phyloP scores from a whole-genome alignment of 37 sponge, comb jelly and placozoan genomes.

The Aphrocallistes beatrix region DNA sequence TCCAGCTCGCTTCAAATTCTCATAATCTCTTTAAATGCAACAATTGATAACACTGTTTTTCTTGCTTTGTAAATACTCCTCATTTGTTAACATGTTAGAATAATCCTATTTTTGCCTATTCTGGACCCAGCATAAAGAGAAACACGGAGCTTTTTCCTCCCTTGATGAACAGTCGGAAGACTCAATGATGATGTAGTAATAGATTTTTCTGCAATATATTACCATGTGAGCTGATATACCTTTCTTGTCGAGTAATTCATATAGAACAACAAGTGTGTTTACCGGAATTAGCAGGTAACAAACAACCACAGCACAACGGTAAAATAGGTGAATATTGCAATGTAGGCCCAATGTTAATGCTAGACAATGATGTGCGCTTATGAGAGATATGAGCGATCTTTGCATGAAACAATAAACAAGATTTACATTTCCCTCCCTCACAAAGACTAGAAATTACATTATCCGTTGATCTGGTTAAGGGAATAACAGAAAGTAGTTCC shows the following conservation, averaged over 20 bases:
- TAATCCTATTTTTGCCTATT: too few species aligned
- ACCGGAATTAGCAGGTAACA: background rate
- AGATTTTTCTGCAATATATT: background rate
- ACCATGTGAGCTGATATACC: background rate
- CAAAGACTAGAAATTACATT: background rate
- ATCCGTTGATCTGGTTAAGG: background rate
- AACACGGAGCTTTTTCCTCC: conserved; percentile 21
- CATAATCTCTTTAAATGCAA: background rate
- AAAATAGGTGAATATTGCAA: background rate
- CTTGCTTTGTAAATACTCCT: background rate
- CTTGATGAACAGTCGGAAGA: background rate
- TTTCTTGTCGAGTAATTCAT: background rate
- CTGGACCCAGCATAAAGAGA: too few species aligned
- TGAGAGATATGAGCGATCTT: background rate
- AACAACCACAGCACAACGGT: background rate
- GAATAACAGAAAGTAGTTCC: background rate
- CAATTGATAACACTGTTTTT: background rate
- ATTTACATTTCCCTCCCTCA: background rate
- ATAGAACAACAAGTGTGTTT: background rate
- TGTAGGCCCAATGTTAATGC: background rate
- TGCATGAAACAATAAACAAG: background rate
- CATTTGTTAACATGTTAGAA: background rate
- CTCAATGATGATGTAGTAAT: background rate
- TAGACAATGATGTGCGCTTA: background rate
- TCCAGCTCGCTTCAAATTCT: too few species aligned